These are phyloP conservation scores for Rhyzopertha dominica DNA, from an alignment of 1,140 invertebrate species.

Conservation along the genomic window DNA sequence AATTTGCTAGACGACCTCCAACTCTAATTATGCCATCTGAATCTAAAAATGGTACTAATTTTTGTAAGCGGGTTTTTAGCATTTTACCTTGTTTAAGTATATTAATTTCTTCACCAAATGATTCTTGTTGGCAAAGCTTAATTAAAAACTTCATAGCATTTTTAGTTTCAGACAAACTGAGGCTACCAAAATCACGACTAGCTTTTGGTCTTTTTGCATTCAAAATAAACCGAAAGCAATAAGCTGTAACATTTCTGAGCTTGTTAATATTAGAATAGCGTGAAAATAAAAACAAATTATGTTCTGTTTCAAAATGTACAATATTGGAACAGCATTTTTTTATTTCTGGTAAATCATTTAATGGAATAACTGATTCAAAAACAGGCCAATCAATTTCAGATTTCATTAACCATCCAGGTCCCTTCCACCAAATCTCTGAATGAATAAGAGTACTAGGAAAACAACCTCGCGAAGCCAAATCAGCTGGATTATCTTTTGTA, in stretches of 20 bases:
- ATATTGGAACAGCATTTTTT: conserved; percentile 4
- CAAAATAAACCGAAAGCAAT: conserved; percentile 15
- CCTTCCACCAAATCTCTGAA: conserved; percentile 23
- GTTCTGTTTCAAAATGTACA: conserved; percentile 13
- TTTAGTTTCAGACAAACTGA: conserved; percentile 13
- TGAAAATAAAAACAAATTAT: conserved; percentile 7
- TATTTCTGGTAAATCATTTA: conserved; percentile 15
- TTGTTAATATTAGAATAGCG: conserved; percentile 5
- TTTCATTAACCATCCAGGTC: conserved; percentile 9
- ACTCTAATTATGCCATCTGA: conserved; percentile 39
- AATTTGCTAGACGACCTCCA: conserved; percentile 46
- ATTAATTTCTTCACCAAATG: conserved; percentile 15
- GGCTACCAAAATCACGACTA: background rate
- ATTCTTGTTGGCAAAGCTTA: conserved; percentile 9
- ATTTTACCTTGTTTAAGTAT: conserved; percentile 4
- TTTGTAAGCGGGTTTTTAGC: conserved; percentile 18
- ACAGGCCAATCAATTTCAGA: conserved; percentile 8
- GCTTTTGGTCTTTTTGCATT: conserved; percentile 4
- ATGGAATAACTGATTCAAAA: conserved; percentile 11
- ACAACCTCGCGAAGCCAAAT: conserved; percentile 29
- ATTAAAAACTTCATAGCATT: background rate
- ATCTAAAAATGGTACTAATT: conserved; percentile 43
- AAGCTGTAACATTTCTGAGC: conserved; percentile 12
- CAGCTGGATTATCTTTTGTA: conserved; percentile 32
- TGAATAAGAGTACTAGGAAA: conserved; percentile 12